A percentile compares a stretch with the other conserved stretches of the same genome.
Evolutionary conservation across 2,797 vertebrate genomes (phyloP).

Genomic region (Anabas testudineus): DNA sequence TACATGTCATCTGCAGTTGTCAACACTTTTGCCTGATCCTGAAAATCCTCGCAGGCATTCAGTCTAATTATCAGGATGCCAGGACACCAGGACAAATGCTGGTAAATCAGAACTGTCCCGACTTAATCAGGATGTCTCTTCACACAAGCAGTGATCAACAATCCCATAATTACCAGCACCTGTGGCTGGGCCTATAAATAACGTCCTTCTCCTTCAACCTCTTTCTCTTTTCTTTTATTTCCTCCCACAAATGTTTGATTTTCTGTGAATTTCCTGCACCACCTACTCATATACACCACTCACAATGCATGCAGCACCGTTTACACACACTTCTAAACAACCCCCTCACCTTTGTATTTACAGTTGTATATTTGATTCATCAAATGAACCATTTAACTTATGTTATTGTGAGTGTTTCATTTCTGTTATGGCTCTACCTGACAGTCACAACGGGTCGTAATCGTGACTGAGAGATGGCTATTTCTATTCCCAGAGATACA

Average conservation of each 20-base stretch:
- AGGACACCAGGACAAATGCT: neutral
- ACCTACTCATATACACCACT: slow-evolving; percentile 39
- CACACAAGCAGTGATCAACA: slow-evolving; percentile 8
- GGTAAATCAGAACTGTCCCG: slow-evolving; percentile 14
- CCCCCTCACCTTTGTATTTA: slow-evolving; percentile 35
- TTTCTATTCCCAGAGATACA: slow-evolving; percentile 56
- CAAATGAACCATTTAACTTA: slow-evolving; percentile 18
- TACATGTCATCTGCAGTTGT: neutral
- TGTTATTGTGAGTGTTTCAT: slow-evolving; percentile 16
- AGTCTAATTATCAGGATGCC: slow-evolving; percentile 11
- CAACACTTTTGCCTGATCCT: neutral
- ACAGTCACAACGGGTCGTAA: slow-evolving; percentile 52
- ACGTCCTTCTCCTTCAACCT: slow-evolving; percentile 5
- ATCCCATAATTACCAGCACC: slow-evolving; percentile 26
- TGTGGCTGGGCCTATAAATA: slow-evolving; percentile 49
- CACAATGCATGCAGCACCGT: slow-evolving; percentile 28
- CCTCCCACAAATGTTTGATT: slow-evolving; percentile 42
- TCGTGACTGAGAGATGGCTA: slow-evolving; percentile 60
- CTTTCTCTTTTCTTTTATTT: neutral
- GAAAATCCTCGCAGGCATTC: neutral
- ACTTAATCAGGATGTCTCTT: slow-evolving; percentile 22
- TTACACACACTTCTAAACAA: slow-evolving; percentile 30
- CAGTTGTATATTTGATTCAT: slow-evolving; percentile 43
- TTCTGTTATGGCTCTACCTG: slow-evolving; percentile 24
- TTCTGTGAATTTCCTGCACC: slow-evolving; percentile 54